Evolutionary conservation across 2,113 vertebrate species (phyloP).

Genomic region (Silurus glanis): DNA sequence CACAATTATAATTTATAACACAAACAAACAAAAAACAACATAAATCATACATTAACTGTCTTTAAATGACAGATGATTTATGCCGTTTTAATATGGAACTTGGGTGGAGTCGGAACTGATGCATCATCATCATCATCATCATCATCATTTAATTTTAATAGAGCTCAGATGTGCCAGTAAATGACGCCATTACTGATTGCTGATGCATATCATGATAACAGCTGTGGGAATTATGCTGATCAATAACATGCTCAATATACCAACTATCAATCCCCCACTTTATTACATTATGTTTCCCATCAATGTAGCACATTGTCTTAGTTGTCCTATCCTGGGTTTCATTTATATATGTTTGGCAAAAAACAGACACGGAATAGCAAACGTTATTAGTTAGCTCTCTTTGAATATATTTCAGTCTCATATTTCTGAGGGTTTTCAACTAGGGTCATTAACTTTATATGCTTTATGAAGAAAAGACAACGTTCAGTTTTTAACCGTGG

Average conservation of each 20-base stretch:
- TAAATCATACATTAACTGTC: background rate
- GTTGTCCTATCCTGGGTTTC: background rate
- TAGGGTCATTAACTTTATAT: background rate
- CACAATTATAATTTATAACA: background rate
- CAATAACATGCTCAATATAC: constrained; percentile 30
- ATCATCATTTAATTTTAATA: constrained; percentile 27
- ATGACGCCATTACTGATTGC: constrained; percentile 40
- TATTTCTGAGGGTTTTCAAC: background rate
- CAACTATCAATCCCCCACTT: constrained; percentile 24
- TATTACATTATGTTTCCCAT: constrained; percentile 32
- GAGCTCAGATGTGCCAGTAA: constrained; percentile 33
- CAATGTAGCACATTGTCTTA: constrained; percentile 28
- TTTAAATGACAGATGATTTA: background rate
- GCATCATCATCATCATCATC: constrained; percentile 11
- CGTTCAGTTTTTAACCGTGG: background rate
- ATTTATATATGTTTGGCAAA: background rate
- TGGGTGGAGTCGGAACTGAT: constrained; percentile 42
- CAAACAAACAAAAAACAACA: background rate
- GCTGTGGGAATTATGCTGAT: constrained; percentile 22
- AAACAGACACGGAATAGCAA: background rate
- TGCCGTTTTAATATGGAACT: background rate
- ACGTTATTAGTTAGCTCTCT: background rate
- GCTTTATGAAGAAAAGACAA: background rate
- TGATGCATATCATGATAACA: constrained; percentile 30
- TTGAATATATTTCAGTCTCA: background rate